These are phyloP conservation scores for Scomber japonicus DNA, from an alignment of 2,113 vertebrate genomes.

Conservation along the genomic window DNA sequence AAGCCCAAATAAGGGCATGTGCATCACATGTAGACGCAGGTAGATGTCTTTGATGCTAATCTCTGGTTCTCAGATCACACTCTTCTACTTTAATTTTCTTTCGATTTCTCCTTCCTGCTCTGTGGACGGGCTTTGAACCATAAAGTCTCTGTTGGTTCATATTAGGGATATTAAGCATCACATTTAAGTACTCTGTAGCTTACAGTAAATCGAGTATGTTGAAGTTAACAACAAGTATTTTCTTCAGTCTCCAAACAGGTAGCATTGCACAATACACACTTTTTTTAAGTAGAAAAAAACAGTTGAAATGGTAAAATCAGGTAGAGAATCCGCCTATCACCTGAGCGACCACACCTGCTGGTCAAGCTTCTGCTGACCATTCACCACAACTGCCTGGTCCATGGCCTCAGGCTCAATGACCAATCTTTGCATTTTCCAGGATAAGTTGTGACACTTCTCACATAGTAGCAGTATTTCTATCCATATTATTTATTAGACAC, in stretches of 20 bases:
- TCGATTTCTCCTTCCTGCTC: not conserved
- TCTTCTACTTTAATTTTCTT: conserved; percentile 14
- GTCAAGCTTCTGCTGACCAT: conserved; percentile 74
- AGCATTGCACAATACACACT: not conserved
- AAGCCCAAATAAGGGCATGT: too few species aligned
- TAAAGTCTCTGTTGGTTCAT: not conserved
- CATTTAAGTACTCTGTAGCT: too few species aligned
- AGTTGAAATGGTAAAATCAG: not conserved
- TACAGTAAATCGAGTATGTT: not conserved
- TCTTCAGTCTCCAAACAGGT: conserved; percentile 5
- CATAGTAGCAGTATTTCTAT: too few species aligned
- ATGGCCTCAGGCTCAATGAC: not conserved
- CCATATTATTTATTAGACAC: too few species aligned
- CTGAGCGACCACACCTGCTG: conserved; percentile 66
- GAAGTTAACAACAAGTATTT: not conserved
- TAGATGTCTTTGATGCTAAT: too few species aligned
- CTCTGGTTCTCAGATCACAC: too few species aligned
- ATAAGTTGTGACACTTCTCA: too few species aligned
- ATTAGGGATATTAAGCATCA: too few species aligned
- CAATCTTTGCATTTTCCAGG: too few species aligned
- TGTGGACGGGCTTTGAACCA: not conserved
- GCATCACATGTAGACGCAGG: too few species aligned
- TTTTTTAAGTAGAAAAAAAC: not conserved
- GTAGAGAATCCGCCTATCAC: conserved; percentile 44
- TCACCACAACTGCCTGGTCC: conserved; percentile 46